Evolutionary conservation across 2,113 vertebrate genomes (phyloP).

Genomic region (Rhynchomys soricoides): DNA sequence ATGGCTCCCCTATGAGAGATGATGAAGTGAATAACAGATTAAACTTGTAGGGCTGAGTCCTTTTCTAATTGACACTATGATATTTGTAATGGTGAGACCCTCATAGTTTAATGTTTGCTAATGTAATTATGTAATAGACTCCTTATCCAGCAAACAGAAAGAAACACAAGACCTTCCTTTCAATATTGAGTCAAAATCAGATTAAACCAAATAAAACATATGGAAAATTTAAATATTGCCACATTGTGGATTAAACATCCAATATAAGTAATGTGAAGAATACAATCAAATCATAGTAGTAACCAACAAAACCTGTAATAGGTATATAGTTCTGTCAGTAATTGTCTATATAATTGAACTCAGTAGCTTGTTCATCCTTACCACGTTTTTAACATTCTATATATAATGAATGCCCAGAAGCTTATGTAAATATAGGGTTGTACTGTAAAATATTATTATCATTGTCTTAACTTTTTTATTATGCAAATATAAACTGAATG

Average conservation of each 20-base stretch:
- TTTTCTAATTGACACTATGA: too few species aligned
- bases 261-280: not conserved
- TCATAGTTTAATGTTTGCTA: not conserved
- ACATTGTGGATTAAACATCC: not conserved
- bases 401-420: too few species aligned
- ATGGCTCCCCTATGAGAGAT: not conserved
- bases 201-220: not conserved
- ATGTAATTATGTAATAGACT: not conserved
- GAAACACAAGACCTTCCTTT: not conserved
- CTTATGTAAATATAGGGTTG: not conserved
- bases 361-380: not conserved
- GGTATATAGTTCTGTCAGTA: not conserved
- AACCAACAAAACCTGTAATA: not conserved
- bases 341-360: not conserved
- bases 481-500: not conserved
- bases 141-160: not conserved
- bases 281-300: not conserved
- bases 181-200: not conserved
- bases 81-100: not conserved
- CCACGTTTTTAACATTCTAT: not conserved
- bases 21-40: not conserved
- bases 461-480: not conserved
- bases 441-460: not conserved
- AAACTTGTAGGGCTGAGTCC: not conserved
- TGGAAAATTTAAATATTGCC: not conserved